Evolutionary conservation across 1,140 invertebrate species (phyloP).

Genomic region (Rhizoglyphus robini): DNA sequence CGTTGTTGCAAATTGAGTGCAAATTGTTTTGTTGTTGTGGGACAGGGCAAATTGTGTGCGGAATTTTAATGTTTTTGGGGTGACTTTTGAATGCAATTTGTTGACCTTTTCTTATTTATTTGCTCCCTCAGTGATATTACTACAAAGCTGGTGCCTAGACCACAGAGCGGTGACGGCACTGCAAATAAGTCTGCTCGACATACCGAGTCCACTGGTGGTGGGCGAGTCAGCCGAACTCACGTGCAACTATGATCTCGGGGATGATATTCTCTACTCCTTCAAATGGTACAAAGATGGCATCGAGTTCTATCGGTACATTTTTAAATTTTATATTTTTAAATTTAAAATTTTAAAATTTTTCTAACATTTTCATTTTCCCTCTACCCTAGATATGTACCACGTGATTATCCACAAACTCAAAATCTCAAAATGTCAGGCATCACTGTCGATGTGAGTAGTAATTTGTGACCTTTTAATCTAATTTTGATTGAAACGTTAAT

Average conservation of each 20-base stretch:
- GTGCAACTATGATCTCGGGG: conserved; percentile 28
- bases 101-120: too few relatives aligned
- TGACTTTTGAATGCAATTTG: too few relatives aligned
- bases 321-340: neutral
- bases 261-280: conserved; percentile 28
- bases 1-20: too few relatives aligned
- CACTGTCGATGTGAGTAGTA: conserved; percentile 18
- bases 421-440: conserved; percentile 20
- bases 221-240: conserved; percentile 28
- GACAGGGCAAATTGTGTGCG: too few relatives aligned
- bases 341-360: neutral
- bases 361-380: neutral
- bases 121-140: too few relatives aligned
- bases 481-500: neutral
- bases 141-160: too few relatives aligned
- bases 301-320: conserved; percentile 16
- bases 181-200: conserved; percentile 25
- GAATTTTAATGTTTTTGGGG: too few relatives aligned
- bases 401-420: conserved; percentile 23
- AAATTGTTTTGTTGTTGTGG: too few relatives aligned
- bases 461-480: neutral
- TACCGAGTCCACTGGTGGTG: conserved; percentile 25
- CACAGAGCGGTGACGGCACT: too few relatives aligned
- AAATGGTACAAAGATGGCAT: conserved; percentile 26
- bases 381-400: conserved; percentile 9